These are phyloP conservation scores for Botia almorhae DNA, from an alignment of 2,797 vertebrate genomes.

Conservation along the genomic window DNA sequence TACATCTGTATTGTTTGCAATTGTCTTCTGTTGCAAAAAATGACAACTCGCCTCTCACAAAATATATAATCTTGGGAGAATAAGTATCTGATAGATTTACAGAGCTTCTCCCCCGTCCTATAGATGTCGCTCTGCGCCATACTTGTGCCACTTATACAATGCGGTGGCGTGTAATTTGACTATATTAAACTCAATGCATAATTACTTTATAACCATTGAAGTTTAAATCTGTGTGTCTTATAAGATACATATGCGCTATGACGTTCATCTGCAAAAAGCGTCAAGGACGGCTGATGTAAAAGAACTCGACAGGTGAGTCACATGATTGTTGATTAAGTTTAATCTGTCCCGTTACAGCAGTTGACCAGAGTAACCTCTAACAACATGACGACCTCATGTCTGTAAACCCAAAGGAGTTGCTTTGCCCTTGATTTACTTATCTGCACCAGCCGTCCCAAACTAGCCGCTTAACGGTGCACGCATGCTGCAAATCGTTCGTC, in stretches of 20 bases:
- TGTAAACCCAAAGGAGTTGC: background rate
- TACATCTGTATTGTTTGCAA: no score
- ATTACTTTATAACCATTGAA: background rate
- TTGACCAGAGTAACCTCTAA: background rate
- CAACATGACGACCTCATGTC: background rate
- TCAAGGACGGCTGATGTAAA: background rate
- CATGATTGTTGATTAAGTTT: no score
- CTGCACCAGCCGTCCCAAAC: background rate
- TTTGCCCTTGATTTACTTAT: no score
- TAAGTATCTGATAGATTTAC: background rate
- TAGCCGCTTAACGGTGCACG: background rate
- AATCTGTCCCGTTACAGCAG: background rate
- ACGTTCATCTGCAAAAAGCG: background rate
- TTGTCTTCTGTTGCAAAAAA: no score
- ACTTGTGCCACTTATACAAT: background rate
- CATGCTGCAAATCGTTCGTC: background rate
- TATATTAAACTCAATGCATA: background rate
- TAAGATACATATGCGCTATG: background rate
- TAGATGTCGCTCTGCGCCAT: slow-evolving; percentile 11
- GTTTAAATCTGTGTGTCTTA: background rate
- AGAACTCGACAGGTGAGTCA: background rate
- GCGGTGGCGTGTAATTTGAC: background rate
- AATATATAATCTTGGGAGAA: no score
- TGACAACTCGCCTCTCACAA: no score
- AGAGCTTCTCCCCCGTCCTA: background rate